Percentiles rank a stretch among this genome's conserved stretches.
phyloP scores from a whole-genome alignment of 2,113 vertebrate genomes.

The Elephas maximus region DNA sequence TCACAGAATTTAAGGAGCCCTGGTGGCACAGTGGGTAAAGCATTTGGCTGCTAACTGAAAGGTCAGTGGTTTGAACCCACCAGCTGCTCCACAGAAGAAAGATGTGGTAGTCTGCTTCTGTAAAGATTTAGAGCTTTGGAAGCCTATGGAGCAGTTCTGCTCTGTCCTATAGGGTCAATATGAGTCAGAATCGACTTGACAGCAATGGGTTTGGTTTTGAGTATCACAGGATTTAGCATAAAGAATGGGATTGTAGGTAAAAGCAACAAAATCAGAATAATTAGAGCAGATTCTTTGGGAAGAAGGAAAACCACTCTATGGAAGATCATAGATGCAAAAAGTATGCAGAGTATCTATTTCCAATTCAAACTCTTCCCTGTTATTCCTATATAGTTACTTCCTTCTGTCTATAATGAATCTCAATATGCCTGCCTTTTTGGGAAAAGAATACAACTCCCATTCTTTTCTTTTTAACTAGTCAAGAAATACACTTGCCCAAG shows the following conservation, averaged over 20 bases:
- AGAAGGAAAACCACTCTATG: conserved; percentile 5
- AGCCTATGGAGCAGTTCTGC: too few relatives aligned
- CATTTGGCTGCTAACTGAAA: too few relatives aligned
- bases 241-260: background rate
- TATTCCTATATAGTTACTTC: background rate
- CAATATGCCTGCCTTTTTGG: background rate
- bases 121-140: too few relatives aligned
- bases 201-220: too few relatives aligned
- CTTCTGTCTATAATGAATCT: background rate
- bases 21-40: too few relatives aligned
- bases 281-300: conserved; percentile 11
- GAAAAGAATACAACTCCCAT: background rate
- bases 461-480: background rate
- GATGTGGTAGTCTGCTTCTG: too few relatives aligned
- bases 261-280: conserved; percentile 44
- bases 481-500: background rate
- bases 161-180: too few relatives aligned
- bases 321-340: background rate
- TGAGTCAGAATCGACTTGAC: too few relatives aligned
- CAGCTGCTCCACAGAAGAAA: too few relatives aligned
- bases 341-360: background rate
- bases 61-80: too few relatives aligned
- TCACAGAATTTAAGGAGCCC: background rate
- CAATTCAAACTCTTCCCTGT: background rate
- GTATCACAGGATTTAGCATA: background rate